phyloP scores from a whole-genome alignment of 1,140 invertebrate species.

The Andrena cerasifolii region DNA sequence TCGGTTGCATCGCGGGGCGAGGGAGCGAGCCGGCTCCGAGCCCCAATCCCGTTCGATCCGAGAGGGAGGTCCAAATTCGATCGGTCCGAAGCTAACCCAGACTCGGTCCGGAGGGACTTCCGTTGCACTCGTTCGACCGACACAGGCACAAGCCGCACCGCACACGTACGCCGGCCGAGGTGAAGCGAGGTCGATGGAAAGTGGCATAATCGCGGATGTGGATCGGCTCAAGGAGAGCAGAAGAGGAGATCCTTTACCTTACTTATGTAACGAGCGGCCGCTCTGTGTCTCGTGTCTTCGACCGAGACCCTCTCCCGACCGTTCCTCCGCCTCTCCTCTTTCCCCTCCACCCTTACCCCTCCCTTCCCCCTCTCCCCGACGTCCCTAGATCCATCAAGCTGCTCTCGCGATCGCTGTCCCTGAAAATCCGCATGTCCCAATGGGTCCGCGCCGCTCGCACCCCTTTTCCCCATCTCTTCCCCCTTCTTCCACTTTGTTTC shows the following conservation, averaged over 20 bases:
- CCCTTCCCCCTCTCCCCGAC: constrained; percentile 30
- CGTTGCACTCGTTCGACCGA: background rate
- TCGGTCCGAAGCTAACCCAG: background rate
- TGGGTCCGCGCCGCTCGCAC: background rate
- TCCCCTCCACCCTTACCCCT: background rate
- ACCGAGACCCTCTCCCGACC: constrained; percentile 59
- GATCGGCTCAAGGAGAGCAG: constrained; percentile 78
- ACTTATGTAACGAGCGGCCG: constrained; percentile 78
- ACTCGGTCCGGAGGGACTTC: constrained; percentile 15
- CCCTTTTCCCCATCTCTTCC: constrained; percentile 13
- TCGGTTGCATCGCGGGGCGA: too few relatives aligned
- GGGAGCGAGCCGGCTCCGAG: too few relatives aligned
- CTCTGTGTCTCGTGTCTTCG: constrained; percentile 76
- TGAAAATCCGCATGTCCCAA: constrained; percentile 49
- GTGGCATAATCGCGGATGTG: constrained; percentile 81
- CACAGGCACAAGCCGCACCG: background rate
- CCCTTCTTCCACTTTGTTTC: background rate
- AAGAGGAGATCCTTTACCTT: constrained; percentile 78
- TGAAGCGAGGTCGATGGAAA: constrained; percentile 77
- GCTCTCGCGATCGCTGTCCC: constrained; percentile 45
- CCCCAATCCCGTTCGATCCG: background rate
- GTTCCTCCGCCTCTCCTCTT: constrained; percentile 23
- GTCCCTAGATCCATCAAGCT: constrained; percentile 12
- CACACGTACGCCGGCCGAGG: constrained; percentile 46
- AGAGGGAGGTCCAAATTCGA: background rate